phyloP scores from a whole-genome alignment of 2,797 vertebrate species.

The Clarias platycephalus region DNA sequence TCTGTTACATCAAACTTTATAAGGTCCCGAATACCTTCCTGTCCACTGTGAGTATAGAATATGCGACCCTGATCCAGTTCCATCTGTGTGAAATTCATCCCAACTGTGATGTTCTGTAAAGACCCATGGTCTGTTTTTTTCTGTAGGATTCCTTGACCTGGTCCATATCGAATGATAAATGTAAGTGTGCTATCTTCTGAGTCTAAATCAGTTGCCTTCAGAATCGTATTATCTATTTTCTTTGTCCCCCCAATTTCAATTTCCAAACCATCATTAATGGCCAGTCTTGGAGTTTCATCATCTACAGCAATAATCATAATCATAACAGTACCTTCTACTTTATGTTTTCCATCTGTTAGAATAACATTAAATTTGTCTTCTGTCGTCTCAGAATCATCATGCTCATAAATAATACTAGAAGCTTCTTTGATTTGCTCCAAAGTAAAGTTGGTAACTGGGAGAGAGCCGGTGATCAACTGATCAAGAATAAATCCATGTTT shows the following conservation, averaged over 20 bases:
- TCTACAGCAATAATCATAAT: slow-evolving; percentile 87
- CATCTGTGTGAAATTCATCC: slow-evolving; percentile 93
- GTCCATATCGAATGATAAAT: slow-evolving; percentile 82
- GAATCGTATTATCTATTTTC: slow-evolving; percentile 77
- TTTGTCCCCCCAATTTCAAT: slow-evolving; percentile 87
- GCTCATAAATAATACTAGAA: slow-evolving; percentile 92
- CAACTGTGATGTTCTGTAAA: slow-evolving; percentile 84
- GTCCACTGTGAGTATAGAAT: slow-evolving; percentile 83
- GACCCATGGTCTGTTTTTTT: slow-evolving; percentile 69
- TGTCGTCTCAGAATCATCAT: slow-evolving; percentile 92
- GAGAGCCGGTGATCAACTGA: slow-evolving; percentile 83
- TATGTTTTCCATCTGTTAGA: slow-evolving; percentile 86
- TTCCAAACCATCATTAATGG: slow-evolving; percentile 89
- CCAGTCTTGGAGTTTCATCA: slow-evolving; percentile 91
- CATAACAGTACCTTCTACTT: slow-evolving; percentile 73
- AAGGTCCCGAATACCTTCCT: slow-evolving; percentile 86
- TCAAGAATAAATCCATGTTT: slow-evolving; percentile 85
- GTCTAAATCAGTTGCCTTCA: slow-evolving; percentile 93
- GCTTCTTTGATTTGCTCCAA: slow-evolving; percentile 87
- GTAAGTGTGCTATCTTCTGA: slow-evolving; percentile 85
- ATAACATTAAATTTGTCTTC: slow-evolving; percentile 87
- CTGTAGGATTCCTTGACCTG: slow-evolving; percentile 83
- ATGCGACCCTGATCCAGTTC: slow-evolving; percentile 84
- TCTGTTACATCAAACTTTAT: slow-evolving; percentile 95
- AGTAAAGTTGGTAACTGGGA: slow-evolving; percentile 83